Conservation (phyloP, 2,888 invertebrate species). For the Teinopalpus imperialis region DNA sequence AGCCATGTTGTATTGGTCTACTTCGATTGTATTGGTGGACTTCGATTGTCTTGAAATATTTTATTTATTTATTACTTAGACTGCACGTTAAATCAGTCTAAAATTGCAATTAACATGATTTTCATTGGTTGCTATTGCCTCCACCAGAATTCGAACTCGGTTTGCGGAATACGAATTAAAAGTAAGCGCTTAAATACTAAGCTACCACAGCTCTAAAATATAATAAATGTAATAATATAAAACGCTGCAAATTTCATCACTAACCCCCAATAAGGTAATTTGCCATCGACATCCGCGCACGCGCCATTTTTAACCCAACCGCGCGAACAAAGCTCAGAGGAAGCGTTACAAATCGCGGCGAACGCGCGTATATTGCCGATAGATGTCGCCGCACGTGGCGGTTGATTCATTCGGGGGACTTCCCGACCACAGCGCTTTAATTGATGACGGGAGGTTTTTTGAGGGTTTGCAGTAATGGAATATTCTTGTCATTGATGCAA, state of each 20-base stretch:
- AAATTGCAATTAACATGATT: too few relatives aligned
- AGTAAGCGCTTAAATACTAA: too few relatives aligned
- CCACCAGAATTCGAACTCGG: too few relatives aligned
- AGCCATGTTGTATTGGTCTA: too few relatives aligned
- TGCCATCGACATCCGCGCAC: conserved; percentile 32
- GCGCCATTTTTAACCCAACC: conserved; percentile 26
- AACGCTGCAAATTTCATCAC: background rate
- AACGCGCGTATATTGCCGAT: conserved; percentile 64
- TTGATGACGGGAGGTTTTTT: conserved; percentile 33
- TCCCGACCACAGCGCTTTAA: conserved; percentile 27
- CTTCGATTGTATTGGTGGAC: too few relatives aligned
- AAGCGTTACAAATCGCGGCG: conserved; percentile 68
- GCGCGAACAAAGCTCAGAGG: conserved; percentile 42
- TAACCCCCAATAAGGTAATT: conserved; percentile 33
- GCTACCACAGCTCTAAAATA: too few relatives aligned
- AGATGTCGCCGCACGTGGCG: conserved; percentile 67
- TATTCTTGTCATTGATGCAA: conserved; percentile 39
- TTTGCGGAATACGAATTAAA: too few relatives aligned
- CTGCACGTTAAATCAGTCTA: too few relatives aligned
- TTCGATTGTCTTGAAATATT: too few relatives aligned
- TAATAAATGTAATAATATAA: too few relatives aligned
- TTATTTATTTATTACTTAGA: too few relatives aligned
- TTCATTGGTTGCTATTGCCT: too few relatives aligned
- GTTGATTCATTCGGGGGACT: conserved; percentile 45
- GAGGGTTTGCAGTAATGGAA: conserved; percentile 39